Percentiles rank a stretch among this genome's conserved stretches.
These are phyloP conservation scores for Fistularia tabacaria DNA, from an alignment of 2,797 vertebrate genomes.

Conservation along the genomic window DNA sequence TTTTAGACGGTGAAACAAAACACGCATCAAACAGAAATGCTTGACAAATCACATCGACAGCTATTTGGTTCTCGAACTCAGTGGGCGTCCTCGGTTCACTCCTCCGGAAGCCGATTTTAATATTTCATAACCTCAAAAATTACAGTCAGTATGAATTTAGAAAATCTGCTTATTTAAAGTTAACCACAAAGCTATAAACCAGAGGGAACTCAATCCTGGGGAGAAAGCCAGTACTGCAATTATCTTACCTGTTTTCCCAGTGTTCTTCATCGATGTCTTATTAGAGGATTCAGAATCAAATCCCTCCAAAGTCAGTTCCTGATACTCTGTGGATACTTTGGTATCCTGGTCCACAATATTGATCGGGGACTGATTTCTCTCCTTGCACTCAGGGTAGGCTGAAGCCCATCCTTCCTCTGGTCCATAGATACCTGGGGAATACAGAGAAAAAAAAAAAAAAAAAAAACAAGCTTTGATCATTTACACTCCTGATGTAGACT, in stretches of 20 bases:
- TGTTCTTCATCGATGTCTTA: constrained; percentile 98
- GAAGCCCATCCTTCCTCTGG: constrained; percentile 89
- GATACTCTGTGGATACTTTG: constrained; percentile 83
- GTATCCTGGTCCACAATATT: constrained; percentile 86
- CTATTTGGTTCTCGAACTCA: not conserved
- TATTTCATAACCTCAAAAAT: not conserved
- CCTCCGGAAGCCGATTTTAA: not conserved
- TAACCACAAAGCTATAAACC: not conserved
- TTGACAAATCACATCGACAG: not conserved
- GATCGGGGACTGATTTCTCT: constrained; percentile 90
- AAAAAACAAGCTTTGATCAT: constrained; percentile 15
- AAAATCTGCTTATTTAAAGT: not conserved
- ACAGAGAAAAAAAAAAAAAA: constrained; percentile 17
- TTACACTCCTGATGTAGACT: not conserved
- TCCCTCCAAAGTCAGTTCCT: constrained; percentile 87
- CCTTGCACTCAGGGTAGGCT: constrained; percentile 83
- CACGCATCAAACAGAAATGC: not conserved
- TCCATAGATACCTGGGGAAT: constrained; percentile 81
- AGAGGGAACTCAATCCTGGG: not conserved
- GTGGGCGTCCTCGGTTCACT: not conserved
- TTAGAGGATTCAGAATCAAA: constrained; percentile 91
- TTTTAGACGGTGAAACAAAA: too few species aligned
- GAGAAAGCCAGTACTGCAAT: not conserved
- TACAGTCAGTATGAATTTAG: not conserved
- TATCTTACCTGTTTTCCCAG: constrained; percentile 89